Evolutionary conservation across 2,888 invertebrate genomes (phyloP).

Genomic region (Biston betularia): DNA sequence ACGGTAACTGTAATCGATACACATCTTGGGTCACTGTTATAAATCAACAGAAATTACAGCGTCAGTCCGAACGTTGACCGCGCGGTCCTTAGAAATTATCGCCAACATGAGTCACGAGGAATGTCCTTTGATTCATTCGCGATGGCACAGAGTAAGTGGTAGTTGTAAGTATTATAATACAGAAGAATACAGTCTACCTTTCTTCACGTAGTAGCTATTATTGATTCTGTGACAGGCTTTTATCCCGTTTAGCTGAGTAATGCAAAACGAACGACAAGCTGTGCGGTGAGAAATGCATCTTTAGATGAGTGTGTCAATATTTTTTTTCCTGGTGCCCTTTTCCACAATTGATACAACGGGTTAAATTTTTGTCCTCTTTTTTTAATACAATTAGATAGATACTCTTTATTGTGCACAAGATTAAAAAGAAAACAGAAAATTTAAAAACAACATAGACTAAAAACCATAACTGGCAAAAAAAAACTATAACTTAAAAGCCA

Average conservation of each 20-base stretch:
- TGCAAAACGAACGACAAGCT: neutral
- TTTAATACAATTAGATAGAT: too few relatives aligned
- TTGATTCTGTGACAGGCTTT: neutral
- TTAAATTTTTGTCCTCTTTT: too few relatives aligned
- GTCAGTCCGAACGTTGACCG: slow-evolving; percentile 56
- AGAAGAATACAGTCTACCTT: neutral
- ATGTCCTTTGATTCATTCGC: slow-evolving; percentile 71
- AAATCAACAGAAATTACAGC: slow-evolving; percentile 35
- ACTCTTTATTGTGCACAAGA: too few relatives aligned
- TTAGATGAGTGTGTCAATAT: neutral
- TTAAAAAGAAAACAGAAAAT: too few relatives aligned
- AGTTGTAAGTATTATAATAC: neutral
- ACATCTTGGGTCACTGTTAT: neutral
- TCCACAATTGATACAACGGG: too few relatives aligned
- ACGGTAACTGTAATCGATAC: slow-evolving; percentile 20
- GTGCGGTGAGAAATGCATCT: neutral
- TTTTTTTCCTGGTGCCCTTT: too few relatives aligned
- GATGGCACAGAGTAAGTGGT: neutral
- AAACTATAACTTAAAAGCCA: too few relatives aligned
- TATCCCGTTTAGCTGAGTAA: neutral
- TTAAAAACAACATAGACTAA: too few relatives aligned
- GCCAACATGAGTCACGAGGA: slow-evolving; percentile 66
- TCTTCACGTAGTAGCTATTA: neutral
- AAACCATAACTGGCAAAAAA: too few relatives aligned
- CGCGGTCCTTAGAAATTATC: slow-evolving; percentile 59